Evolutionary conservation across 2,888 invertebrate species (phyloP).

Genomic region (Trimorus sp.): DNA sequence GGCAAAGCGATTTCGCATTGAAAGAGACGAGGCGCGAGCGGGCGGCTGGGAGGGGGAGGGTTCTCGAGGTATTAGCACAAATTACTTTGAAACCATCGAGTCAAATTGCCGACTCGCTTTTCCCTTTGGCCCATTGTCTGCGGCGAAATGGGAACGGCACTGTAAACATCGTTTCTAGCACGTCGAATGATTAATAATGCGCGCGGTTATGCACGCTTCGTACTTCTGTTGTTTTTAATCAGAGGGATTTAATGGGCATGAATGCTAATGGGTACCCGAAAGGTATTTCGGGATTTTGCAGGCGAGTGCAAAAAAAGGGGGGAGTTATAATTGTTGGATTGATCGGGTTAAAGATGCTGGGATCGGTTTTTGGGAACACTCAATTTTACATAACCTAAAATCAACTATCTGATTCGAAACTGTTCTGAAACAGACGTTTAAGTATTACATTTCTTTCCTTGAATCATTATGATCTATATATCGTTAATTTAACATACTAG

Average conservation of each 20-base stretch:
- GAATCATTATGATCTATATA: no score
- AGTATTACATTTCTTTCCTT: no score
- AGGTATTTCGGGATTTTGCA: slow-evolving; percentile 24
- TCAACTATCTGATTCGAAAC: no score
- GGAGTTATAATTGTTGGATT: slow-evolving; percentile 15
- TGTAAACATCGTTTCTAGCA: slow-evolving; percentile 63
- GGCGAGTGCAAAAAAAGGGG: background rate
- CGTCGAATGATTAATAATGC: slow-evolving; percentile 62
- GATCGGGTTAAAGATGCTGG: background rate
- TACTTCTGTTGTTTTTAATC: slow-evolving; percentile 62
- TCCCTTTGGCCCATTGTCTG: slow-evolving; percentile 58
- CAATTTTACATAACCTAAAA: no score
- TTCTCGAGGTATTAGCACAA: slow-evolving; percentile 61
- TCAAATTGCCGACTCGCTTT: slow-evolving; percentile 64
- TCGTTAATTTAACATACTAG: no score
- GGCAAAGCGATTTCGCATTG: slow-evolving; percentile 47
- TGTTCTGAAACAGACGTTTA: no score
- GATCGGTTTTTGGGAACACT: no score
- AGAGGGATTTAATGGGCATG: slow-evolving; percentile 52
- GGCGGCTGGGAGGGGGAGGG: slow-evolving; percentile 3
- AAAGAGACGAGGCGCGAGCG: slow-evolving; percentile 21
- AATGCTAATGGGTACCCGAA: slow-evolving; percentile 30
- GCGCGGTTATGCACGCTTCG: slow-evolving; percentile 50
- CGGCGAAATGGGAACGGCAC: slow-evolving; percentile 49
- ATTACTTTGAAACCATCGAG: slow-evolving; percentile 65